Evolutionary conservation across 23 tunicate genomes (phyloP).

Genomic region (Botrylloides violaceus): DNA sequence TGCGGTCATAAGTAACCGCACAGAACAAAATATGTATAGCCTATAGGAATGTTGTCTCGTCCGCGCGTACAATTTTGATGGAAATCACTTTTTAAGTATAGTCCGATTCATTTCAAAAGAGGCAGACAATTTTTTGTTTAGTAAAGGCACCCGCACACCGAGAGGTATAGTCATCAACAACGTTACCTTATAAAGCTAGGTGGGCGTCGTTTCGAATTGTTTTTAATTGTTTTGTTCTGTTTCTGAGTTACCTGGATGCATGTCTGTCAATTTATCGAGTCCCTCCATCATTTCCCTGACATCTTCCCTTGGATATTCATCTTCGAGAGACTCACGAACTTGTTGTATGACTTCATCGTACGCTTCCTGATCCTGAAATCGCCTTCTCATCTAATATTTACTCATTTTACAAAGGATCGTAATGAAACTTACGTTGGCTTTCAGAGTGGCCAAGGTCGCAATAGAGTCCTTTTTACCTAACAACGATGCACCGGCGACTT

Average conservation of each 20-base stretch:
- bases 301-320: background rate
- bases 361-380: background rate
- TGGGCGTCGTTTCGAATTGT: too few relatives aligned
- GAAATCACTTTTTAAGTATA: too few relatives aligned
- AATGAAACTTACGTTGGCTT: background rate
- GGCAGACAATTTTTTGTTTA: too few relatives aligned
- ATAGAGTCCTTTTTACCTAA: background rate
- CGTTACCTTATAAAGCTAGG: too few relatives aligned
- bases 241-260: background rate
- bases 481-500: background rate
- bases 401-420: background rate
- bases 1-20: too few relatives aligned
- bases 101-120: too few relatives aligned
- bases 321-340: background rate
- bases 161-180: too few relatives aligned
- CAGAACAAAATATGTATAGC: too few relatives aligned
- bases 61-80: too few relatives aligned
- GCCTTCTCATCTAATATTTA: background rate
- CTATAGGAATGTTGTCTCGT: too few relatives aligned
- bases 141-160: too few relatives aligned
- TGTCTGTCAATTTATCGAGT: background rate
- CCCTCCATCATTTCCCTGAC: background rate
- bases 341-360: background rate
- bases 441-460: background rate
- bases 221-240: too few relatives aligned